phyloP scores from a whole-genome alignment of 1,140 invertebrate genomes.

The Leptopilina clavipes region DNA sequence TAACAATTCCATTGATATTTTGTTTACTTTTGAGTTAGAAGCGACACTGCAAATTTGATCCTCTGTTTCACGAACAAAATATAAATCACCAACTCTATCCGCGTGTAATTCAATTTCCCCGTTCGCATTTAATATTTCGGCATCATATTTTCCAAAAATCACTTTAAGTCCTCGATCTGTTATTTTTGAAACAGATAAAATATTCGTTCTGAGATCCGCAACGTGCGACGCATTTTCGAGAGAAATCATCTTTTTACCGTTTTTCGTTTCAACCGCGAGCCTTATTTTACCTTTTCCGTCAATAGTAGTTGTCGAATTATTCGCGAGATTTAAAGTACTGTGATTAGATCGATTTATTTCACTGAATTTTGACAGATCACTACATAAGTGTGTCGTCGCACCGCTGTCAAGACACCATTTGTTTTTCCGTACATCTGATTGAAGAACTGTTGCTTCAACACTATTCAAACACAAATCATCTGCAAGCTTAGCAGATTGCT shows the following conservation, averaged over 20 bases:
- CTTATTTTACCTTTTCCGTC: constrained; percentile 18
- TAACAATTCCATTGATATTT: neutral
- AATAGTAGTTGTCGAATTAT: constrained; percentile 31
- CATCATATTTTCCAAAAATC: constrained; percentile 32
- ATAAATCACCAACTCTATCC: constrained; percentile 33
- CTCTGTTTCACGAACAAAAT: constrained; percentile 36
- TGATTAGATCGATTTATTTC: constrained; percentile 39
- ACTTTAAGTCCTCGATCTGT: neutral
- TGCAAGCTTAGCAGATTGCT: no score
- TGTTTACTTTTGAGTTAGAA: neutral
- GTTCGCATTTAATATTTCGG: neutral
- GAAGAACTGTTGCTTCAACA: no score
- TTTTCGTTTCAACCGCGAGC: neutral
- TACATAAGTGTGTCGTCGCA: neutral
- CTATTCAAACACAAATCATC: no score
- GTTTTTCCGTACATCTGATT: no score
- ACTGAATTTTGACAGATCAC: constrained; percentile 43
- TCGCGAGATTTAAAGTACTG: constrained; percentile 34
- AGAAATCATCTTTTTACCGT: constrained; percentile 23
- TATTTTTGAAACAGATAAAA: constrained; percentile 42
- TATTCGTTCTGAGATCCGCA: constrained; percentile 40
- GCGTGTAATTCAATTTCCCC: constrained; percentile 25
- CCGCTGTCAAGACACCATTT: no score
- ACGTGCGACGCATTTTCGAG: constrained; percentile 43
- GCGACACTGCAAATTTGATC: neutral